phyloP scores from a whole-genome alignment of 1,140 invertebrate species.

The Ceratitis capitata region DNA sequence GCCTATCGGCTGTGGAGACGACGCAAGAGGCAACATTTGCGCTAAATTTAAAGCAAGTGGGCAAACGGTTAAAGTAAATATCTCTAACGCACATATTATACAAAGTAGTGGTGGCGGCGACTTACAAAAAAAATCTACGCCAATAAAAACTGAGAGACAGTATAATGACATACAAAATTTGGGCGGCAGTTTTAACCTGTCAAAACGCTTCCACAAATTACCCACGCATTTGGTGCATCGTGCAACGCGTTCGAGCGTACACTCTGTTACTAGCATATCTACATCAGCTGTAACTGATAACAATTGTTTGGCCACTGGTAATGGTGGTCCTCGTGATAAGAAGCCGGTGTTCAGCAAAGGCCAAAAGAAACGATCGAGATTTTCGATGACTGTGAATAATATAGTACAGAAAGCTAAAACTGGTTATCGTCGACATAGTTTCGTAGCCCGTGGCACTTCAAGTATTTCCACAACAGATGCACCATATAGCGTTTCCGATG shows the following conservation, averaged over 20 bases:
- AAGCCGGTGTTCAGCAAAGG: background rate
- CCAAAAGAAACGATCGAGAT: slow-evolving; percentile 50
- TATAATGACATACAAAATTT: slow-evolving; percentile 13
- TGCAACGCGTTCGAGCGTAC: slow-evolving; percentile 33
- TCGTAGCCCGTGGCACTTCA: slow-evolving; percentile 1
- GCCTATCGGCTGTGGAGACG: slow-evolving; percentile 73
- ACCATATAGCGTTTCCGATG: slow-evolving; percentile 51
- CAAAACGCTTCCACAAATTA: slow-evolving; percentile 53
- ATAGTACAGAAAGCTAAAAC: slow-evolving; percentile 61
- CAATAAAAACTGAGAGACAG: background rate
- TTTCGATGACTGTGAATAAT: slow-evolving; percentile 56
- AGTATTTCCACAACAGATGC: slow-evolving; percentile 46
- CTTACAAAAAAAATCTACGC: background rate
- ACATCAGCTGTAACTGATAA: slow-evolving; percentile 12
- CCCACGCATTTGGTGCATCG: slow-evolving; percentile 51
- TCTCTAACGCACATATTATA: background rate
- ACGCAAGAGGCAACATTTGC: slow-evolving; percentile 23
- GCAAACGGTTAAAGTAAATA: background rate
- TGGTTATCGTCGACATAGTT: slow-evolving; percentile 57
- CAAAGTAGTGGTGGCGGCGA: background rate
- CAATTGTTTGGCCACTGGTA: background rate
- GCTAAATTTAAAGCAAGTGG: slow-evolving; percentile 51
- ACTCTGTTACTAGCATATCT: background rate
- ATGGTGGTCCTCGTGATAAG: slow-evolving; percentile 47
- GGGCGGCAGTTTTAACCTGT: slow-evolving; percentile 46